Evolutionary conservation across 2,797 vertebrate genomes (phyloP).

Genomic region (Sebastes kiyomatsui): DNA sequence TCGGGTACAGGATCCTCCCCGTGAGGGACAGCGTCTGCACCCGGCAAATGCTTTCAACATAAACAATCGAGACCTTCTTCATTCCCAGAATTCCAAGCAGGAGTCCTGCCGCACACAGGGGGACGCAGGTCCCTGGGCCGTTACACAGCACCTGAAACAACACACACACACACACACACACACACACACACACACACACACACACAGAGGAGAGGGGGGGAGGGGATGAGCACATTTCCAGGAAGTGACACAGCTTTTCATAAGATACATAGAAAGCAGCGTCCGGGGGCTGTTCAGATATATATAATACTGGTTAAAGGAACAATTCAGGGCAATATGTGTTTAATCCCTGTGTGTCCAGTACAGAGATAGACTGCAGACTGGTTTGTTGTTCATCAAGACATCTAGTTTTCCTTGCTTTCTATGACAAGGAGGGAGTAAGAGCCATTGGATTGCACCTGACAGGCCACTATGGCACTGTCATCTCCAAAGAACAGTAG

Average conservation of each 20-base stretch:
- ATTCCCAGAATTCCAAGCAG: slow-evolving; percentile 89
- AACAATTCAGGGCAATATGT: neutral
- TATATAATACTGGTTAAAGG: neutral
- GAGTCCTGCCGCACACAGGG: slow-evolving; percentile 88
- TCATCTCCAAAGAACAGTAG: too few relatives aligned
- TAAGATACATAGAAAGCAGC: neutral
- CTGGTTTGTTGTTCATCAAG: neutral
- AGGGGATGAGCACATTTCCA: slow-evolving; percentile 8
- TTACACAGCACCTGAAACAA: slow-evolving; percentile 93
- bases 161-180: slow-evolving; percentile 66
- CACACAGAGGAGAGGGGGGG: neutral
- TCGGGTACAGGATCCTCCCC: slow-evolving; percentile 89
- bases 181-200: slow-evolving; percentile 37
- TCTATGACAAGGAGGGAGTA: neutral
- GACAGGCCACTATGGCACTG: neutral
- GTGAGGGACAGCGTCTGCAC: slow-evolving; percentile 92
- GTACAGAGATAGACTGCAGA: neutral
- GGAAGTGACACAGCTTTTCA: neutral
- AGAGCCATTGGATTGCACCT: too few relatives aligned
- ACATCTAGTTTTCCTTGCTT: neutral
- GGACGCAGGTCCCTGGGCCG: slow-evolving; percentile 94
- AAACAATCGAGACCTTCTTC: slow-evolving; percentile 91
- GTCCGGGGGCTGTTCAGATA: neutral
- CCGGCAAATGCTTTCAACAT: slow-evolving; percentile 94
- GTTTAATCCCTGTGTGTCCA: neutral